Percentiles rank a stretch among this genome's conserved stretches.
These are phyloP conservation scores for Triplophysa rosa DNA, from an alignment of 2,113 vertebrate genomes.

Conservation along the genomic window DNA sequence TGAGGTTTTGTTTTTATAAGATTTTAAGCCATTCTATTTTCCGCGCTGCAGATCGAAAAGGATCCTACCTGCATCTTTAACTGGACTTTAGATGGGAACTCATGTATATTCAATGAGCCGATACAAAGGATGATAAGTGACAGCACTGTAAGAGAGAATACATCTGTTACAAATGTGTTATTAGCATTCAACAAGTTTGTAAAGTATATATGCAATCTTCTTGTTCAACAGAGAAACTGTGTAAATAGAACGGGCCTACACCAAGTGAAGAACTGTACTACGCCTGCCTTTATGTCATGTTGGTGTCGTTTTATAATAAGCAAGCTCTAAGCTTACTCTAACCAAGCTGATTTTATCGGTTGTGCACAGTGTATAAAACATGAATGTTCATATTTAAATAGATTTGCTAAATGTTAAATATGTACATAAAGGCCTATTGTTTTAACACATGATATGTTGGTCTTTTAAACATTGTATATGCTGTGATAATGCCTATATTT, in stretches of 20 bases:
- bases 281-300: background rate
- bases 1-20: too few species aligned
- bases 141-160: slow-evolving; percentile 9
- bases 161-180: background rate
- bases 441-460: background rate
- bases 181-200: background rate
- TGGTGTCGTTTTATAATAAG: slow-evolving; percentile 28
- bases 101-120: background rate
- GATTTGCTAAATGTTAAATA: background rate
- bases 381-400: background rate
- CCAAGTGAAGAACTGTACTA: fast-evolving
- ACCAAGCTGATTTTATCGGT: background rate
- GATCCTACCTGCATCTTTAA: slow-evolving; percentile 11
- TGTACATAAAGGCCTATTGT: background rate
- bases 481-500: too few species aligned
- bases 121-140: background rate
- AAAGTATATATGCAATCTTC: background rate
- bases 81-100: background rate
- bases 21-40: background rate
- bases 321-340: background rate
- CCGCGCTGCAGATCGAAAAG: fast-evolving
- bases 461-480: background rate
- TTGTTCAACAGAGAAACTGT: background rate
- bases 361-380: background rate
- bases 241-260: background rate